Evolutionary conservation across 35 echinoderm and acorn worm species (phyloP).

Genomic region (Ophioderma brevispina): DNA sequence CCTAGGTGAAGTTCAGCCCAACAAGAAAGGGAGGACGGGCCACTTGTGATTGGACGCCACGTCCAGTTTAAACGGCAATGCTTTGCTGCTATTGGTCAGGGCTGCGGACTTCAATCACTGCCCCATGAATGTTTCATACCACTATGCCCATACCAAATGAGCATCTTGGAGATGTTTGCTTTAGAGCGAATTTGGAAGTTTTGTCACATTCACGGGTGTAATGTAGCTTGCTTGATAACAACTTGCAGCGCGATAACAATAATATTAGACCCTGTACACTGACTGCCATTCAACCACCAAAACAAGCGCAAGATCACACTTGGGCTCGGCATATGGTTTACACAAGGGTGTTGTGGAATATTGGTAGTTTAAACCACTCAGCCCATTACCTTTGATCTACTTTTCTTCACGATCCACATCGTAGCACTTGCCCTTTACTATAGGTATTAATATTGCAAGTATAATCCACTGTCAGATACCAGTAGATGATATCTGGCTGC

Average conservation of each 20-base stretch:
- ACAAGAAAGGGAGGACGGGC: too few relatives aligned
- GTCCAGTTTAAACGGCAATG: background rate
- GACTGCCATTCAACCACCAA: background rate
- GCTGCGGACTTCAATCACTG: background rate
- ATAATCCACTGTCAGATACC: too few relatives aligned
- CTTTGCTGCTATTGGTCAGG: background rate
- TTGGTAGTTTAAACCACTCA: background rate
- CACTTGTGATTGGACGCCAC: background rate
- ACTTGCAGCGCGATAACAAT: slow-evolving; percentile 1
- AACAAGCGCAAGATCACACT: slow-evolving; percentile 5
- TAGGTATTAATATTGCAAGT: too few relatives aligned
- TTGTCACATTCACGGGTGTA: background rate
- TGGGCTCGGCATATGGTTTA: background rate
- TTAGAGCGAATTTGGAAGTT: background rate
- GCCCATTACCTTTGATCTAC: slow-evolving; percentile 1
- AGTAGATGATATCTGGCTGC: too few relatives aligned
- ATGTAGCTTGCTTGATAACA: slow-evolving; percentile 13
- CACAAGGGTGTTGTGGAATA: background rate
- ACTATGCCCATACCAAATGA: background rate
- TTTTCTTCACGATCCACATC: background rate
- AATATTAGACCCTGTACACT: slow-evolving; percentile 3
- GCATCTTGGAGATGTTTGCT: background rate
- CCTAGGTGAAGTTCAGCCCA: too few relatives aligned
- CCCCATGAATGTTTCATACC: background rate
- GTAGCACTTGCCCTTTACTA: too few relatives aligned